Base-by-base conservation (phyloP, 2,113 vertebrate species). In the Gavia stellata region DNA sequence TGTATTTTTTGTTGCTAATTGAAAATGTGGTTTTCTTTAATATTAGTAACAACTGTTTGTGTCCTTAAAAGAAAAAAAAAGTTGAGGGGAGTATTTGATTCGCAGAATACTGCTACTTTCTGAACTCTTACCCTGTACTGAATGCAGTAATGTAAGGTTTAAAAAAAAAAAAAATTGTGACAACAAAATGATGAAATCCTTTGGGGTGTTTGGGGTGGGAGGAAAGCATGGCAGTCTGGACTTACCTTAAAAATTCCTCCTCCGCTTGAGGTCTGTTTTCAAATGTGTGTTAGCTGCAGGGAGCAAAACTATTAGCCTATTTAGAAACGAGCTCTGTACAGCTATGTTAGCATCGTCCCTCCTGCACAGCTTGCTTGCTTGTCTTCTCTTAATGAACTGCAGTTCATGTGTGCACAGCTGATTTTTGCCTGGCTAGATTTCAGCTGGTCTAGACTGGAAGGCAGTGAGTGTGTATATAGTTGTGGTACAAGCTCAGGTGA, bases 261-360 rank as follows among this genome's bases (percentile, higher is more conserved):
- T 87, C 73, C 0, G 0, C 65, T 75, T 92, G 53, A 34, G 3
- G 49, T 89, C 77, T 94, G 36, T 61, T 94, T 89, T 80, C 86
- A 84, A 97, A 89, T 65, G 91, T 89, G 70, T 85, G 94, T 44
- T 91, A 81, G 86, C 88, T 95, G 90, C 86, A 93, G 95, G 88
- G 65, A 86, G 67, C 47, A 70, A 81, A 96, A 94, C 75, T 90
- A 94, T 95, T 80, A 95, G 85, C 83, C 83, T 94, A 29, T 92
- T 97, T 94, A 95, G 95, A 93, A 95, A 29, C 34, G 75, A 68
- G 29, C 52, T 91, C 47, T 55, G 52, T 83, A 79, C 55, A 92
- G 72, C 80, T 91, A 9, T 93, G 78, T 95, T 88, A 93, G 92
- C 73, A 96, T 72, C 83, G 74, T 86, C 16, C 61, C 56, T 92